Conservation (phyloP, 1,140 invertebrate species). For the Steinernema khuongi region DNA sequence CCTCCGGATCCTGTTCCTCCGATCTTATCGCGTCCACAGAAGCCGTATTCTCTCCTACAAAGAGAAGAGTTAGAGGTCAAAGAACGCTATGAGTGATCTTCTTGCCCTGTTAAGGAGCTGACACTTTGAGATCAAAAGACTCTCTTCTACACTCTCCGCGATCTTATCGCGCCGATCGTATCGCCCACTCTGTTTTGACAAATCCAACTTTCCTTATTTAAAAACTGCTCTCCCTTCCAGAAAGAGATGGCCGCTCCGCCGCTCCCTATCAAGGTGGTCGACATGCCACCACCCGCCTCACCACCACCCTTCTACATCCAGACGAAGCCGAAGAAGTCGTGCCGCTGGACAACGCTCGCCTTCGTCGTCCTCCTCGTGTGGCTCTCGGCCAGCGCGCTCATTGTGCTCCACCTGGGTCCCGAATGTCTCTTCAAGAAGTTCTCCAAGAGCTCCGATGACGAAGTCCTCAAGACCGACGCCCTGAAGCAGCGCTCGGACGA, state of each 20-base stretch:
- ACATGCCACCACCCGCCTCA: neutral
- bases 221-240: too few relatives aligned
- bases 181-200: too few relatives aligned
- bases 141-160: too few relatives aligned
- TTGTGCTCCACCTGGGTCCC: neutral
- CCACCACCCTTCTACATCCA: neutral
- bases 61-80: too few relatives aligned
- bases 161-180: neutral
- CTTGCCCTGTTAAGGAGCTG: too few relatives aligned
- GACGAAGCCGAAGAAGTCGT: neutral
- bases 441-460: neutral
- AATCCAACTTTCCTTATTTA: neutral
- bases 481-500: neutral
- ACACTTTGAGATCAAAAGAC: too few relatives aligned
- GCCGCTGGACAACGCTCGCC: neutral
- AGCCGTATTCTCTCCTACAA: too few relatives aligned
- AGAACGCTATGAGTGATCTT: too few relatives aligned
- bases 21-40: too few relatives aligned
- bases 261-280: slow-evolving; percentile 4
- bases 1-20: too few relatives aligned
- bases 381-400: slow-evolving; percentile 3
- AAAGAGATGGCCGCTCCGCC: neutral
- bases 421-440: neutral
- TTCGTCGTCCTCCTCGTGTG: neutral
- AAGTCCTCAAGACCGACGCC: neutral